These are phyloP conservation scores for Serinus canaria DNA, from an alignment of 2,113 vertebrate genomes.

Conservation along the genomic window DNA sequence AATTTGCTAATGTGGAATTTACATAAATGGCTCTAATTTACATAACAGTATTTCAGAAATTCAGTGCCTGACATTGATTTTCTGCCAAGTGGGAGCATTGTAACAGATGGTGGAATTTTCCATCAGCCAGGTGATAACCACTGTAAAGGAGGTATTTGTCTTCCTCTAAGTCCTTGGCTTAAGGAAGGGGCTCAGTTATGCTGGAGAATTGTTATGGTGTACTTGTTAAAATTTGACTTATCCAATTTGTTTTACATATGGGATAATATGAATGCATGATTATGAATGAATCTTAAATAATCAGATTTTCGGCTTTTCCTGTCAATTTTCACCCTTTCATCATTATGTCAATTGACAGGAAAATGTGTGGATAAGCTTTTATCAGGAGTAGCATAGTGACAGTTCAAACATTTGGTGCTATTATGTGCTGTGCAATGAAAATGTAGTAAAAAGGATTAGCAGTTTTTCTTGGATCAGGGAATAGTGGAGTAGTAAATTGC, in stretches of 20 bases:
- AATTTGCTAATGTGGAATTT: not conserved
- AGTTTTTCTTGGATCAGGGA: not conserved
- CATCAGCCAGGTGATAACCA: constrained; percentile 43
- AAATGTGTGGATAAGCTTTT: not conserved
- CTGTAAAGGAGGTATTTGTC: constrained; percentile 38
- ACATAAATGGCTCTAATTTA: constrained; percentile 43
- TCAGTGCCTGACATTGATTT: constrained; percentile 24
- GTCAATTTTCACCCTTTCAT: not conserved
- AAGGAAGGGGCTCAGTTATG: not conserved
- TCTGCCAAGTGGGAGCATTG: constrained; percentile 40
- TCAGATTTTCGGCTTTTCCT: not conserved
- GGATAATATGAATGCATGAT: not conserved
- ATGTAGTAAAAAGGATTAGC: not conserved
- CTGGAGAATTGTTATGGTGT: not conserved
- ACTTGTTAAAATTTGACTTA: not conserved
- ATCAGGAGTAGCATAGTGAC: not conserved
- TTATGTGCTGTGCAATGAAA: not conserved
- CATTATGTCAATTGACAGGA: not conserved
- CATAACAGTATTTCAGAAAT: constrained; percentile 38
- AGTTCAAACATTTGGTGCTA: not conserved
- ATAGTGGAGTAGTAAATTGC: not conserved
- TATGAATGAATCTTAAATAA: not conserved
- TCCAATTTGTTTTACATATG: not conserved
- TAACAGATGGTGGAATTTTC: constrained; percentile 52
- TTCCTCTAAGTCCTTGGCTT: constrained; percentile 20